A percentile compares a stretch with the other conserved stretches of the same genome.
phyloP scores from a whole-genome alignment of 92 coral and sea anemone genomes.

The Paragorgia papillata region DNA sequence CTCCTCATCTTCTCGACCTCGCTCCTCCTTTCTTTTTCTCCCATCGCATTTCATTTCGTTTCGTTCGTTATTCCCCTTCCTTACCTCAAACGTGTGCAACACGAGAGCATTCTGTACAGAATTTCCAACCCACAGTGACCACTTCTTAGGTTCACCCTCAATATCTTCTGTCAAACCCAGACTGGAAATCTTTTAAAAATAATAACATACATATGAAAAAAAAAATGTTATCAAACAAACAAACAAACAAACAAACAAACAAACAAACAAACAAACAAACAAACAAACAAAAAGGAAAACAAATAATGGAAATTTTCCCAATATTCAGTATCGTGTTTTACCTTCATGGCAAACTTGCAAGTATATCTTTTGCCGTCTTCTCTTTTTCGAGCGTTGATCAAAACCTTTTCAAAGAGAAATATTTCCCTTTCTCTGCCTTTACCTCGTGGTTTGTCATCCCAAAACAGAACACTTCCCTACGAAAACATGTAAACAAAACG shows the following conservation, averaged over 20 bases:
- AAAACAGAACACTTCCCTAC: conserved; percentile 86
- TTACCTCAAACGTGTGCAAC: conserved; percentile 92
- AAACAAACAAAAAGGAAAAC: no score
- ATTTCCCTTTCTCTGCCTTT: conserved; percentile 93
- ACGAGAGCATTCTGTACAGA: conserved; percentile 86
- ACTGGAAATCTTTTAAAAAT: conserved; percentile 40
- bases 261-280: neutral
- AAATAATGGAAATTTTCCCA: no score
- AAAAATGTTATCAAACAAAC: neutral
- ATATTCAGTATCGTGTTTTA: no score
- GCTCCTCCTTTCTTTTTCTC: neutral
- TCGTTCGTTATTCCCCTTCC: neutral
- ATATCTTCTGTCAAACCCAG: conserved; percentile 89
- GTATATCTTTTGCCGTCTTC: conserved; percentile 84
- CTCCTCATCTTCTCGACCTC: neutral
- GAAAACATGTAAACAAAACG: conserved; percentile 1
- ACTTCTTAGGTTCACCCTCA: conserved; percentile 82
- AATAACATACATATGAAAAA: conserved; percentile 65
- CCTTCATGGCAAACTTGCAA: conserved; percentile 89
- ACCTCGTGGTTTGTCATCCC: conserved; percentile 96
- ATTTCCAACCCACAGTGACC: conserved; percentile 92
- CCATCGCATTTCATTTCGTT: neutral
- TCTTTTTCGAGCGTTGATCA: conserved; percentile 84
- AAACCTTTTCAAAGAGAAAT: conserved; percentile 92
- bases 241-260: no score